A percentile compares a stretch with the other conserved stretches of the same genome.
These are phyloP conservation scores for Euzetes globulus DNA, from an alignment of 2,888 invertebrate genomes.

Conservation along the genomic window DNA sequence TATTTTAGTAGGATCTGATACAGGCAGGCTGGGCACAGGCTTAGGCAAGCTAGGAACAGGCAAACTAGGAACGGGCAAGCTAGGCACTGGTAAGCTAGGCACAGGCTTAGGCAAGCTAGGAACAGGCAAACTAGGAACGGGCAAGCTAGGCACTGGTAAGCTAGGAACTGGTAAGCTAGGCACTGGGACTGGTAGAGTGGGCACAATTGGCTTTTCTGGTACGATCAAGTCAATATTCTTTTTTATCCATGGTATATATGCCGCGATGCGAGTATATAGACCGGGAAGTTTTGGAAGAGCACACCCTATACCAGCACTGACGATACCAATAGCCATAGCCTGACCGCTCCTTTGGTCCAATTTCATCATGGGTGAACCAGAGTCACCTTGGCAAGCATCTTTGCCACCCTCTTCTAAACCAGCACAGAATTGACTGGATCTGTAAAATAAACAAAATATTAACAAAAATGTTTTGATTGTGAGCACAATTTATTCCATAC, in stretches of 20 bases:
- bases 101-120: no score
- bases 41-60: no score
- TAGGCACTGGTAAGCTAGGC: no score
- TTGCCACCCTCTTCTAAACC: constrained; percentile 43
- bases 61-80: no score
- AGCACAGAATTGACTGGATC: constrained; percentile 54
- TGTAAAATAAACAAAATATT: no score
- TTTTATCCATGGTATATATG: constrained; percentile 55
- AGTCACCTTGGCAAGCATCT: constrained; percentile 53
- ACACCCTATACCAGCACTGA: constrained; percentile 77
- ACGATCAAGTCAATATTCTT: neutral
- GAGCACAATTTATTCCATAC: neutral
- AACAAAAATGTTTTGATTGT: no score
- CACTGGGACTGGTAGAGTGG: no score
- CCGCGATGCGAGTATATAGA: constrained; percentile 72
- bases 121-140: no score
- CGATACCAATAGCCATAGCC: constrained; percentile 64
- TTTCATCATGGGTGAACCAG: constrained; percentile 72
- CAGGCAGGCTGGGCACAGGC: no score
- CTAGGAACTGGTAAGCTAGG: no score
- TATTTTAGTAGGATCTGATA: no score
- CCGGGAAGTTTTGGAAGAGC: constrained; percentile 71
- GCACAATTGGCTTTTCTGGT: neutral
- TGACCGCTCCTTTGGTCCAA: constrained; percentile 50
- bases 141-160: no score